Evolutionary conservation across 2,888 invertebrate genomes (phyloP).

Genomic region (Pyrgus malvae): DNA sequence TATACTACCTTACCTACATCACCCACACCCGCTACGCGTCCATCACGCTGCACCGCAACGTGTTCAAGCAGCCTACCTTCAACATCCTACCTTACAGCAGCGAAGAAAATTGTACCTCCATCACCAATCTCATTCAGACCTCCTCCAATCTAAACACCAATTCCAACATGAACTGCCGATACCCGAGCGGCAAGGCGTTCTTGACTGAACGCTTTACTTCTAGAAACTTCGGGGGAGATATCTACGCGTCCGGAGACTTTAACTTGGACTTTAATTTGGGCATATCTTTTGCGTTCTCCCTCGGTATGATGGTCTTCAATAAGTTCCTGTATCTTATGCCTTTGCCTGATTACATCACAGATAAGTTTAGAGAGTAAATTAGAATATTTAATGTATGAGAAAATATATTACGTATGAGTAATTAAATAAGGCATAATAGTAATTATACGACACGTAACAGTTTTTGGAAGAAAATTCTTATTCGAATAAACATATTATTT

Average conservation of each 20-base stretch:
- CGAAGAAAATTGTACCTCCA: slow-evolving; percentile 79
- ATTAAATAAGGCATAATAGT: too few relatives aligned
- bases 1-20: slow-evolving; percentile 89
- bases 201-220: slow-evolving; percentile 86
- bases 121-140: slow-evolving; percentile 79
- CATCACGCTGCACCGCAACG: slow-evolving; percentile 86
- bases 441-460: too few relatives aligned
- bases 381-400: not conserved
- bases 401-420: too few relatives aligned
- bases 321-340: slow-evolving; percentile 93
- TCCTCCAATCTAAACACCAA: slow-evolving; percentile 70
- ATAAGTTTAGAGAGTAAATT: slow-evolving; percentile 89
- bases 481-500: too few relatives aligned
- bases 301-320: slow-evolving; percentile 91
- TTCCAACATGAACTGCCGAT: slow-evolving; percentile 84
- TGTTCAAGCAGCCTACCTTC: slow-evolving; percentile 83
- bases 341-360: slow-evolving; percentile 90
- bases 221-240: slow-evolving; percentile 77
- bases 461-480: too few relatives aligned
- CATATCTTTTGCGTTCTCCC: slow-evolving; percentile 90
- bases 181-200: slow-evolving; percentile 87
- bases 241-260: slow-evolving; percentile 82
- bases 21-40: slow-evolving; percentile 91
- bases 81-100: slow-evolving; percentile 78
- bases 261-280: slow-evolving; percentile 90